Evolutionary conservation across 2,113 vertebrate genomes (phyloP).

Genomic region (Dunckerocampus dactyliophorus): DNA sequence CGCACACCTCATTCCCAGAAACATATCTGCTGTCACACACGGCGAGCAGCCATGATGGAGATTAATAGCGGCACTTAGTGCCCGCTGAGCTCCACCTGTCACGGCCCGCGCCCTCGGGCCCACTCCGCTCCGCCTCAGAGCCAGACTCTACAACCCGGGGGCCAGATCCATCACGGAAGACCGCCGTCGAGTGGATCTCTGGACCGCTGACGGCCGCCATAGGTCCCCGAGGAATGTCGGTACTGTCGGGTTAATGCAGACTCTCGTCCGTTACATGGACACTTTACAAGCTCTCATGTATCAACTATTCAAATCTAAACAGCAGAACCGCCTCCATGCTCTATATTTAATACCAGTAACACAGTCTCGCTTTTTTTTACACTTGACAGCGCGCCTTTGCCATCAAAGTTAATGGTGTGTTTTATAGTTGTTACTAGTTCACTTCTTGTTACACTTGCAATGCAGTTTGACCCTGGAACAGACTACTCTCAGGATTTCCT

Average conservation of each 20-base stretch:
- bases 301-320: no score
- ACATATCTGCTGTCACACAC: constrained; percentile 60
- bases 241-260: background rate
- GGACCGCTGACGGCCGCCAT: constrained; percentile 47
- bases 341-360: no score
- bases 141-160: constrained; percentile 27
- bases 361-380: no score
- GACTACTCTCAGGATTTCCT: no score
- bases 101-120: constrained; percentile 44
- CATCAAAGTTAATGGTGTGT: no score
- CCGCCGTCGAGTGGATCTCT: constrained; percentile 39
- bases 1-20: constrained; percentile 58
- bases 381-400: no score
- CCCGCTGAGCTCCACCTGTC: constrained; percentile 68
- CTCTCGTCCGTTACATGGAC: no score
- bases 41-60: constrained; percentile 47
- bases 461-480: no score
- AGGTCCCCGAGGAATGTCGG: background rate
- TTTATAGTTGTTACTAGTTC: no score
- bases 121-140: constrained; percentile 40
- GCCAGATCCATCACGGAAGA: constrained; percentile 50
- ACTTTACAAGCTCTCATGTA: no score
- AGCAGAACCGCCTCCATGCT: no score
- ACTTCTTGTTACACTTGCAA: no score
- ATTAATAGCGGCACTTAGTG: constrained; percentile 67